Evolutionary conservation across 2,113 vertebrate genomes (phyloP).

Genomic region (Cepphus grylle): DNA sequence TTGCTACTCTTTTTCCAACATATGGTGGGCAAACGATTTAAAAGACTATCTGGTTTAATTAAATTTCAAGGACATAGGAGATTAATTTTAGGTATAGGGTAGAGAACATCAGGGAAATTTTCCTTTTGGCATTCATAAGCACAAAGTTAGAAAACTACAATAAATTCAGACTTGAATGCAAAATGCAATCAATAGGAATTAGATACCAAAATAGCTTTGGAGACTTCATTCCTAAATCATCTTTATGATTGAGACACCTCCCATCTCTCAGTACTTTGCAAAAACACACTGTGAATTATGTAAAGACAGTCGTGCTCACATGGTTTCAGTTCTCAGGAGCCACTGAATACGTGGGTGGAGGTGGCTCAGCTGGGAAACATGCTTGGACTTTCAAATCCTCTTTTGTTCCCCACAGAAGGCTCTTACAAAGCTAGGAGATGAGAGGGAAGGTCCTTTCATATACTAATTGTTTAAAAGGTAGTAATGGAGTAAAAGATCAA

Average conservation of each 20-base stretch:
- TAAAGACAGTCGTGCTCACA: not conserved
- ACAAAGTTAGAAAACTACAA: not conserved
- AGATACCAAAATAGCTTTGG: not conserved
- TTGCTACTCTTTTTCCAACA: constrained; percentile 39
- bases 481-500: not conserved
- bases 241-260: not conserved
- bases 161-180: not conserved
- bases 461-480: not conserved
- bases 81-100: constrained; percentile 13
- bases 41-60: constrained; percentile 58
- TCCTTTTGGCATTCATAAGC: constrained; percentile 13
- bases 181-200: not conserved
- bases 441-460: not conserved
- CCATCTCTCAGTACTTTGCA: not conserved
- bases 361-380: not conserved
- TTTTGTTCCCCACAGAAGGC: not conserved
- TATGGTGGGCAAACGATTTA: constrained; percentile 33
- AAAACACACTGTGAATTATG: not conserved
- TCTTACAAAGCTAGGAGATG: not conserved
- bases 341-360: not conserved
- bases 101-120: constrained; percentile 35
- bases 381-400: not conserved
- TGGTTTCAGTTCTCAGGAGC: not conserved
- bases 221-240: constrained; percentile 4
- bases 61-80: constrained; percentile 45